Evolutionary conservation across 1,140 invertebrate species (phyloP).

Genomic region (Temnothorax nylanderi): DNA sequence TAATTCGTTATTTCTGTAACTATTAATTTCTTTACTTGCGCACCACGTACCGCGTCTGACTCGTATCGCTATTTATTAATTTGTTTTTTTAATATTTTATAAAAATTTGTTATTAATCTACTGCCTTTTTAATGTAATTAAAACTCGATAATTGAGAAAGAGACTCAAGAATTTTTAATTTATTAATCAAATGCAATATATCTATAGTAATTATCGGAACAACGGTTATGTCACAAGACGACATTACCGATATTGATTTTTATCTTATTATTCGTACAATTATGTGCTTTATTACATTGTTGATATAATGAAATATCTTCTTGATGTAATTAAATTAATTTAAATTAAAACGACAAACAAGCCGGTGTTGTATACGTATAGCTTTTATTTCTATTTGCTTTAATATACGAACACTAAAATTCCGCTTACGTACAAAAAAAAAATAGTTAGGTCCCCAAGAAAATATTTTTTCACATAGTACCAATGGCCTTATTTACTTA

Average conservation of each 20-base stretch:
- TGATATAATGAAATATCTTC: not conserved
- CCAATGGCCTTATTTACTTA: no score
- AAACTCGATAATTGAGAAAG: not conserved
- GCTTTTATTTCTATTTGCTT: not conserved
- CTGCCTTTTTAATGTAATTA: not conserved
- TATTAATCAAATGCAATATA: not conserved
- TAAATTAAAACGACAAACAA: not conserved
- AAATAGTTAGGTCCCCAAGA: no score
- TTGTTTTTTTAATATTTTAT: not conserved
- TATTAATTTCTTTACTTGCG: no score
- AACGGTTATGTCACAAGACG: not conserved
- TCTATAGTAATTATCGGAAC: not conserved
- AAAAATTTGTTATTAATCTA: not conserved
- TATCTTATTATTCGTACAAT: not conserved
- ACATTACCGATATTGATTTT: not conserved
- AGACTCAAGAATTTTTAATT: not conserved
- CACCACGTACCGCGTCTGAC: no score
- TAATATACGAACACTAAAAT: not conserved
- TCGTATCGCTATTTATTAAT: no score
- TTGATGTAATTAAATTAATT: not conserved
- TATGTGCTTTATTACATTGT: not conserved
- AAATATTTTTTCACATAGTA: no score
- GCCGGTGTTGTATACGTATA: no score
- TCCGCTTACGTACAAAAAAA: not conserved
- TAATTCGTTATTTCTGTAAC: no score